Evolutionary conservation across 2,888 invertebrate genomes (phyloP).

Genomic region (Gastracanthus pulcherrimus): DNA sequence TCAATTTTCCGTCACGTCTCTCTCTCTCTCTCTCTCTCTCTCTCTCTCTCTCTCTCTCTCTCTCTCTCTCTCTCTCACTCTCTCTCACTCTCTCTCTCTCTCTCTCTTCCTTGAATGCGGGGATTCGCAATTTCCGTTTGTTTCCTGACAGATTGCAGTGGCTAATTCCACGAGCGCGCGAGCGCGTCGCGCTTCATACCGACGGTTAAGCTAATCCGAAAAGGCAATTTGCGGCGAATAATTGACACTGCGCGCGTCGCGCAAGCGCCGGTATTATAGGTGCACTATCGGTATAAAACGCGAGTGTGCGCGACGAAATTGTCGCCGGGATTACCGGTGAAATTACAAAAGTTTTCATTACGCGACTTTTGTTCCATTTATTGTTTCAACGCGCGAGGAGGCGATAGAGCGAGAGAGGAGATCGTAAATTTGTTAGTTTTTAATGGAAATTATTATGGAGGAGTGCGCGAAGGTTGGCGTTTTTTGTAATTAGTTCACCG

Average conservation of each 20-base stretch:
- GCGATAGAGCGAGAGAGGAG: no score
- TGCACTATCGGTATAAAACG: background rate
- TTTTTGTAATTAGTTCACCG: background rate
- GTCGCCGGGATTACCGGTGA: slow-evolving; percentile 17
- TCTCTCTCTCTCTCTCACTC: no score
- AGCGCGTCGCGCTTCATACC: slow-evolving; percentile 27
- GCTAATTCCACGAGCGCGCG: background rate
- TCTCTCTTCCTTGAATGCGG: no score
- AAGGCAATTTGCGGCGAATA: slow-evolving; percentile 52
- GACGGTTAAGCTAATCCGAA: slow-evolving; percentile 53
- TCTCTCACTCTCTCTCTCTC: no score
- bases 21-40: no score
- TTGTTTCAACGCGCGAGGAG: background rate
- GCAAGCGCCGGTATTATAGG: background rate
- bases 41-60: no score
- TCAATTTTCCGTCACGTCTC: slow-evolving; percentile 45
- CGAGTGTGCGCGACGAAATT: background rate
- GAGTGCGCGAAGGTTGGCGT: background rate
- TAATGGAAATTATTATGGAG: background rate
- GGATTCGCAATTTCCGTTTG: slow-evolving; percentile 49
- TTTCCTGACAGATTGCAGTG: slow-evolving; percentile 46
- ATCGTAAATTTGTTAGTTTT: background rate
- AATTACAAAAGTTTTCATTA: slow-evolving; percentile 50
- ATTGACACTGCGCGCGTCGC: slow-evolving; percentile 27
- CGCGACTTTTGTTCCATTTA: background rate